Evolutionary conservation across 2,797 vertebrate genomes (phyloP).

Genomic region (Pteronotus mesoamericanus): DNA sequence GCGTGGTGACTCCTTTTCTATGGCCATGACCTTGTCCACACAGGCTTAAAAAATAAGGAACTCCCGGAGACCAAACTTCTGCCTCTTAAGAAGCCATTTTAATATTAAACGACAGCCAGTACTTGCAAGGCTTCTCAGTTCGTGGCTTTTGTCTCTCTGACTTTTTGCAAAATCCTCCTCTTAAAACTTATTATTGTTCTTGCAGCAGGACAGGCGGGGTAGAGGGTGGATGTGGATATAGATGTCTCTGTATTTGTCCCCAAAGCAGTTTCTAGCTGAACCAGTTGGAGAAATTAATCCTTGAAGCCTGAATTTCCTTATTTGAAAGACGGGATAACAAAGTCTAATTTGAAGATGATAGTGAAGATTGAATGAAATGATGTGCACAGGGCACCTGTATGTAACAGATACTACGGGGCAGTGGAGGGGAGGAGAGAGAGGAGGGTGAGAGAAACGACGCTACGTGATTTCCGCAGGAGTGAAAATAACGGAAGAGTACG

Average conservation of each 20-base stretch:
- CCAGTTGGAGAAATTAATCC: not conserved
- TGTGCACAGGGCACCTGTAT: not conserved
- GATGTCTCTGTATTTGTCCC: not conserved
- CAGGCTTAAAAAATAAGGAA: not conserved
- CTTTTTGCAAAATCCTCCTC: not conserved
- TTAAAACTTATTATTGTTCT: not conserved
- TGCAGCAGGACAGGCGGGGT: not conserved
- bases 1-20: not conserved
- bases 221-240: not conserved
- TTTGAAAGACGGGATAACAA: not conserved
- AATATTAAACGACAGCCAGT: not conserved
- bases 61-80: not conserved
- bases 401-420: not conserved
- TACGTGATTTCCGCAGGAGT: not conserved
- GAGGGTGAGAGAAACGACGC: not conserved
- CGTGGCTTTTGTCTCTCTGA: not conserved
- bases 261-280: not conserved
- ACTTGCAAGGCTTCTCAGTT: not conserved
- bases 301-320: not conserved
- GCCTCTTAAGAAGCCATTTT: not conserved
- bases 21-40: not conserved
- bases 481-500: not conserved
- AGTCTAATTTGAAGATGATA: not conserved
- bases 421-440: no score
- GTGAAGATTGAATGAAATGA: not conserved